Conservation (phyloP, 2,113 vertebrate genomes). For the Scartelaos histophorus region DNA sequence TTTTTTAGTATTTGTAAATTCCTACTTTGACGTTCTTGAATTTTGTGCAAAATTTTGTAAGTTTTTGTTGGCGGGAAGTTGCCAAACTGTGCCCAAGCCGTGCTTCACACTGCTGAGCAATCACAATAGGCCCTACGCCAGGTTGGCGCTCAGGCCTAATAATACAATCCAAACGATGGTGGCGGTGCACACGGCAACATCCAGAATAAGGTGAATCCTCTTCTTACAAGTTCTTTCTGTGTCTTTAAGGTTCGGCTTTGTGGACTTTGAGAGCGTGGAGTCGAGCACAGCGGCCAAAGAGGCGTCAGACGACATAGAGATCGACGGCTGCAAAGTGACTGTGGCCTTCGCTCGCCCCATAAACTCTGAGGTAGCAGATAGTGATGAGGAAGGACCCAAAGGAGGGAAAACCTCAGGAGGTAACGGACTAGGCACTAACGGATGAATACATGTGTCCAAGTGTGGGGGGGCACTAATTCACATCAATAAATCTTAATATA, state of each 20-base stretch:
- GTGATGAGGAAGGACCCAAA: conserved; percentile 3
- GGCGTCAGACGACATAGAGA: conserved; percentile 89
- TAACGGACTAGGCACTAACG: not conserved
- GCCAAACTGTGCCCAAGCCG: no score
- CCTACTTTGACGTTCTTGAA: no score
- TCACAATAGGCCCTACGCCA: no score
- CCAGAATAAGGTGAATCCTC: not conserved
- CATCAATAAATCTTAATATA: no score
- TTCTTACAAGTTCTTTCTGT: not conserved
- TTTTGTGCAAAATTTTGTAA: no score
- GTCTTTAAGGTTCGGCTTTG: conserved; percentile 87
- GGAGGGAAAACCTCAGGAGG: conserved; percentile 1
- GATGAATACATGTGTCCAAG: not conserved
- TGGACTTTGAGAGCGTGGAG: conserved; percentile 86
- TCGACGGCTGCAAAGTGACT: conserved; percentile 88
- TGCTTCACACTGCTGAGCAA: no score
- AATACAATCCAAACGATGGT: no score
- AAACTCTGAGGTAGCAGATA: not conserved
- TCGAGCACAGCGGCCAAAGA: conserved; percentile 88
- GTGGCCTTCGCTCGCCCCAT: conserved; percentile 86
- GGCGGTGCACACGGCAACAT: no score
- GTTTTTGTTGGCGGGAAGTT: no score
- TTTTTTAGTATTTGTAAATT: no score
- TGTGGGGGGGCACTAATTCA: no score
- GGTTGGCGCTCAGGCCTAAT: no score